phyloP scores from a whole-genome alignment of 2,888 invertebrate species.

The Pyrrhia umbra region DNA sequence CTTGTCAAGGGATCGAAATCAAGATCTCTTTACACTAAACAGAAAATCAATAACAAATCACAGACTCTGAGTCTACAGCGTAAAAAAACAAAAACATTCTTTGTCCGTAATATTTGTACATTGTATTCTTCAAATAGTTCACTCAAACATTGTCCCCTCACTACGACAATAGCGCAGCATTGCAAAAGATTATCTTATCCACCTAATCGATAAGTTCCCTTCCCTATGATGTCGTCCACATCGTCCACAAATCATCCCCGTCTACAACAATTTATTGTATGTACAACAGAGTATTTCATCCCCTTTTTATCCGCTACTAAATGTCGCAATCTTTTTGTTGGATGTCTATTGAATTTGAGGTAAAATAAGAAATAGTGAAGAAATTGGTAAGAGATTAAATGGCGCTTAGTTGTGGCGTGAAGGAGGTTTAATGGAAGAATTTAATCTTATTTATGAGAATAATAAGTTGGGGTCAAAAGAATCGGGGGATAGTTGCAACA shows the following conservation, averaged over 20 bases:
- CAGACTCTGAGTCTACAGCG: no score
- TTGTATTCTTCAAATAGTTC: not conserved
- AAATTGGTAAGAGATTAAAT: slow-evolving; percentile 6
- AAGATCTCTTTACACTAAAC: no score
- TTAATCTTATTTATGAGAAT: no score
- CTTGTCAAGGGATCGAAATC: no score
- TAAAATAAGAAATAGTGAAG: slow-evolving; percentile 35
- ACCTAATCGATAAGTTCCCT: slow-evolving; percentile 27
- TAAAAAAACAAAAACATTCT: no score
- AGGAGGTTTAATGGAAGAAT: no score
- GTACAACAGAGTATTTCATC: slow-evolving; percentile 40
- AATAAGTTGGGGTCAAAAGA: not conserved
- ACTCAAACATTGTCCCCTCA: not conserved
- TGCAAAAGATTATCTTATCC: slow-evolving; percentile 14
- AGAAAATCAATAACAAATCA: no score
- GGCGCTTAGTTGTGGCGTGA: not conserved
- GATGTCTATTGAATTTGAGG: slow-evolving; percentile 52
- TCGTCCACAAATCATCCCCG: slow-evolving; percentile 54
- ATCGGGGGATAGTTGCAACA: not conserved
- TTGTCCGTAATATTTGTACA: no score
- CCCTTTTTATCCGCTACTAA: slow-evolving; percentile 26
- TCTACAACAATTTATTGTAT: slow-evolving; percentile 54
- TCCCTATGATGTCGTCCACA: slow-evolving; percentile 54
- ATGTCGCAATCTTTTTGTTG: slow-evolving; percentile 48
- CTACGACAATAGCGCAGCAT: not conserved